Evolutionary conservation across 2,888 invertebrate genomes (phyloP).

Genomic region (Anthoptus insignis): DNA sequence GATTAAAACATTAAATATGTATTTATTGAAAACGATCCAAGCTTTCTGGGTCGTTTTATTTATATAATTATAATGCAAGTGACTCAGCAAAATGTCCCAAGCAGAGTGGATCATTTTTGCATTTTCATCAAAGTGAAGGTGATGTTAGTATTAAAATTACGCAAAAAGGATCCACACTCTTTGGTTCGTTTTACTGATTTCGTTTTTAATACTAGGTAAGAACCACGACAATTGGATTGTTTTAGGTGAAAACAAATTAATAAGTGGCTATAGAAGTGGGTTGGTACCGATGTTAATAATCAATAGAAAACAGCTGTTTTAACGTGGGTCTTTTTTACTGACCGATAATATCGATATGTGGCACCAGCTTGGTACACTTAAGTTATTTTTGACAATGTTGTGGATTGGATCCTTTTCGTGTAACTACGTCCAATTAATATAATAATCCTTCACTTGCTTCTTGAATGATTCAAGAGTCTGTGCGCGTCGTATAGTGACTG

Average conservation of each 20-base stretch:
- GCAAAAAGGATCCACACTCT: too few relatives aligned
- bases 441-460: too few relatives aligned
- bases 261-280: slow-evolving; percentile 16
- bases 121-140: too few relatives aligned
- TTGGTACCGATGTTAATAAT: slow-evolving; percentile 2
- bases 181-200: too few relatives aligned
- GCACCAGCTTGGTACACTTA: slow-evolving; percentile 1
- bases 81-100: not conserved
- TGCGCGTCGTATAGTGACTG: too few relatives aligned
- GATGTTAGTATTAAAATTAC: too few relatives aligned
- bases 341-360: not conserved
- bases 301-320: not conserved
- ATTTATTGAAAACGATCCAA: slow-evolving; percentile 2
- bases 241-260: slow-evolving; percentile 7
- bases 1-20: too few relatives aligned
- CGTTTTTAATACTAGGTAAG: too few relatives aligned
- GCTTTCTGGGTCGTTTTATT: slow-evolving; percentile 1
- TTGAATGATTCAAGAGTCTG: too few relatives aligned
- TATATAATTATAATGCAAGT: slow-evolving; percentile 4
- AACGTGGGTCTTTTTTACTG: slow-evolving; percentile 1
- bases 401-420: slow-evolving; percentile 10
- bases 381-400: slow-evolving; percentile 9
- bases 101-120: slow-evolving; percentile 2
- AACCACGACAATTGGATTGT: slow-evolving; percentile 3
- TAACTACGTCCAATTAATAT: too few relatives aligned